phyloP scores from a whole-genome alignment of 2,797 vertebrate species.

The Nothura maculosa region DNA sequence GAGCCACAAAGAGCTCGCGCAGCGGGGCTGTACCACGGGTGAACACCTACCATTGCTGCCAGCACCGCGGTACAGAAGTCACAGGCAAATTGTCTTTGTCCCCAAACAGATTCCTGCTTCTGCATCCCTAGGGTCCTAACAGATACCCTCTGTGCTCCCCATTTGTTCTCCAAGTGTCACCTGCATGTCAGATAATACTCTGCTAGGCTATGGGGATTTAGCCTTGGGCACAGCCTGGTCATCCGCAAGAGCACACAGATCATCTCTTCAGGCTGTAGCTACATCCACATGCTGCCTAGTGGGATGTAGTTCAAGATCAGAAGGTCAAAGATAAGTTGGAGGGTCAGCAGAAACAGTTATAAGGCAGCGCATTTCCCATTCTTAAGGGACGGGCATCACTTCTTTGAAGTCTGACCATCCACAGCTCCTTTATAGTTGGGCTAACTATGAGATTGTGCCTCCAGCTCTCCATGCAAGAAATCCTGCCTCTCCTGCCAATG shows the following conservation, averaged over 20 bases:
- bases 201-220: background rate
- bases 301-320: background rate
- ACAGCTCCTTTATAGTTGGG: background rate
- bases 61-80: slow-evolving; percentile 32
- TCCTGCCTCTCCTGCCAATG: background rate
- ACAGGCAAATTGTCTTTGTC: slow-evolving; percentile 55
- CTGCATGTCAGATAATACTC: slow-evolving; percentile 7
- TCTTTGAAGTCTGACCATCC: background rate
- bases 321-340: background rate
- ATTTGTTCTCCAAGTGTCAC: background rate
- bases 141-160: slow-evolving; percentile 27
- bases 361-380: background rate
- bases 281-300: rapidly evolving
- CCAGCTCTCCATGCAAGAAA: background rate
- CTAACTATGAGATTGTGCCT: rapidly evolving
- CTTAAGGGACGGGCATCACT: background rate
- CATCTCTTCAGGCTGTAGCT: background rate
- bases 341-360: background rate
- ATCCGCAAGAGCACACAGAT: background rate
- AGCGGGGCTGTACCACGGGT: background rate
- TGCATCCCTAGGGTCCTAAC: slow-evolving; percentile 29
- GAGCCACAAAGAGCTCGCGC: background rate
- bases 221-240: background rate
- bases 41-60: slow-evolving; percentile 46
- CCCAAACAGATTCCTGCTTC: slow-evolving; percentile 4